A percentile compares a stretch with the other conserved stretches of the same genome.
Conservation (phyloP, 2,888 invertebrate species). For the Bugula neritina region DNA sequence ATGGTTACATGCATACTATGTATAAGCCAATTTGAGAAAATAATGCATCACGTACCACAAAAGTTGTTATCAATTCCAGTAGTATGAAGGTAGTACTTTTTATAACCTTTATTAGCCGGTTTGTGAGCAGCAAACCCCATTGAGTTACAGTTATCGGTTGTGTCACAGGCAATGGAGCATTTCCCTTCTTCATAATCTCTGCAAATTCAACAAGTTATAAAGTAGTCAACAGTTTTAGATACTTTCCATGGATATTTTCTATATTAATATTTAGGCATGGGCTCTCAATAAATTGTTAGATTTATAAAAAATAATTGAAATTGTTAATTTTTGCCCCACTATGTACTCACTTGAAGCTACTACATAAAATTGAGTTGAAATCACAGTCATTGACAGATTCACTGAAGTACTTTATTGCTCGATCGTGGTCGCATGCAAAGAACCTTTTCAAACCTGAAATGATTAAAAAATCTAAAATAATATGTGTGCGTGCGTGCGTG, state of each 20-base stretch:
- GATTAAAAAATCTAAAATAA: no score
- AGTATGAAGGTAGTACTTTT: conserved; percentile 26
- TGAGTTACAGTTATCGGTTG: background rate
- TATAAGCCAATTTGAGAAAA: no score
- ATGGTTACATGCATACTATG: no score
- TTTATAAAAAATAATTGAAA: no score
- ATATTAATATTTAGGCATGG: no score
- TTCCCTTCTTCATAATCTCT: conserved; percentile 16
- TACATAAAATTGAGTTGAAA: background rate
- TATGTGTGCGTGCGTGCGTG: no score
- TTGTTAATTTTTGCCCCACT: no score
- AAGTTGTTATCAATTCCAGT: conserved; percentile 16
- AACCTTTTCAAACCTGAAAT: conserved; percentile 19
- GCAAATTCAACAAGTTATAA: no score
- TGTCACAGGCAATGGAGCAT: background rate
- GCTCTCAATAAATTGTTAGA: no score
- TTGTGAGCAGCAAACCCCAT: conserved; percentile 20
- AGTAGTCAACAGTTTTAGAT: no score
- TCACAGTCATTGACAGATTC: conserved; percentile 21
- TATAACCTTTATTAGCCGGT: background rate
- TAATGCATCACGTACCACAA: conserved; percentile 21
- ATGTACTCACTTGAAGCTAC: background rate
- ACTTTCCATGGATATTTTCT: no score
- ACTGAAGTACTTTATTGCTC: conserved; percentile 9
- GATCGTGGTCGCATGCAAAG: conserved; percentile 23